Conservation (phyloP, 2,888 invertebrate species). For the Drosophila prolongata region DNA sequence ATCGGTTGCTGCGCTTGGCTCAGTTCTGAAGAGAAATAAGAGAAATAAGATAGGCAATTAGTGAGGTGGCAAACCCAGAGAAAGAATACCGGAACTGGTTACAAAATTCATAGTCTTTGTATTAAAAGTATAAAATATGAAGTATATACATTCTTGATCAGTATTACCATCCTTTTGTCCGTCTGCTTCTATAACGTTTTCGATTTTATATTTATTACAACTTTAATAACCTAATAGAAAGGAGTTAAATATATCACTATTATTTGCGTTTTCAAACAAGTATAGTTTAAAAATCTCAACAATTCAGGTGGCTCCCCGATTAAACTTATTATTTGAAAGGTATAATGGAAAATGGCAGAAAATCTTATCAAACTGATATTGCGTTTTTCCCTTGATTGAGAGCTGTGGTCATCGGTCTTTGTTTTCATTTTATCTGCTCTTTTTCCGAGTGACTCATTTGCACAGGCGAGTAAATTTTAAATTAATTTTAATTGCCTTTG, state of each 20-base stretch:
- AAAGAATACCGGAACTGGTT: background rate
- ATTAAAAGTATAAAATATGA: no score
- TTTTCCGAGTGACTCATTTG: constrained; percentile 53
- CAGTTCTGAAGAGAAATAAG: constrained; percentile 63
- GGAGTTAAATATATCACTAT: no score
- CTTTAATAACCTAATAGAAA: no score
- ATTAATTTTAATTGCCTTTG: constrained; percentile 77
- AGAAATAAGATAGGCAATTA: constrained; percentile 3
- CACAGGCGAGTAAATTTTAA: constrained; percentile 62
- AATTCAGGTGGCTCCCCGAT: no score
- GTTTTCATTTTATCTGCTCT: constrained; percentile 31
- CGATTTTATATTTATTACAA: no score
- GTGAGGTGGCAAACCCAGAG: background rate
- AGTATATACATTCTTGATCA: no score
- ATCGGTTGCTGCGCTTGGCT: constrained; percentile 82
- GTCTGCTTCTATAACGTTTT: no score
- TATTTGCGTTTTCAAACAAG: no score
- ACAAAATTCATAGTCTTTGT: no score
- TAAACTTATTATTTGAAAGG: no score
- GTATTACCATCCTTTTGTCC: no score
- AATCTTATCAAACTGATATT: background rate
- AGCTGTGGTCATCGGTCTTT: constrained; percentile 11
- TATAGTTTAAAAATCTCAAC: no score
- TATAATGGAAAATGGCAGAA: background rate
- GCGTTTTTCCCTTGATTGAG: constrained; percentile 4